Conservation (phyloP, 2,888 invertebrate species). For the Morpho helenor region DNA sequence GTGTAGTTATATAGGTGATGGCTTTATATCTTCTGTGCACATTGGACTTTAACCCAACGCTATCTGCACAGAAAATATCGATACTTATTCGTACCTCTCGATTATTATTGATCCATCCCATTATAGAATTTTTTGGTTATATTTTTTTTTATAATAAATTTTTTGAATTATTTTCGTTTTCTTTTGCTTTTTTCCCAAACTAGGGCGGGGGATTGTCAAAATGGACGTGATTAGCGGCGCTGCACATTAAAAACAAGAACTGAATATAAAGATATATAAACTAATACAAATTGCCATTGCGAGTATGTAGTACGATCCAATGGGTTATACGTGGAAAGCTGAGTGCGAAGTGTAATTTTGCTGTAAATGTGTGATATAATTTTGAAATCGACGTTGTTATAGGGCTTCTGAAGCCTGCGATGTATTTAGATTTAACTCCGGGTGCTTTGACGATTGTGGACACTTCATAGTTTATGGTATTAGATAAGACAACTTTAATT, state of each 20-base stretch:
- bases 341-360: slow-evolving; percentile 68
- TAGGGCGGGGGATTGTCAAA: slow-evolving; percentile 71
- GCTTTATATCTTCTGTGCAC: slow-evolving; percentile 41
- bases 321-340: slow-evolving; percentile 53
- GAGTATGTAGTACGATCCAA: slow-evolving; percentile 45
- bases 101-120: slow-evolving; percentile 39
- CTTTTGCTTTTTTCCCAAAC: slow-evolving; percentile 41
- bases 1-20: slow-evolving; percentile 27
- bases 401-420: slow-evolving; percentile 73
- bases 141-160: slow-evolving; percentile 63
- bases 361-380: slow-evolving; percentile 77
- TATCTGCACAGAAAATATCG: slow-evolving; percentile 42
- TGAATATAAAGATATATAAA: slow-evolving; percentile 46
- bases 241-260: slow-evolving; percentile 65
- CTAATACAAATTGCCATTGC: slow-evolving; percentile 49
- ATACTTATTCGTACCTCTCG: slow-evolving; percentile 28
- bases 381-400: slow-evolving; percentile 68
- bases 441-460: slow-evolving; percentile 79
- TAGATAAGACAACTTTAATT: slow-evolving; percentile 43
- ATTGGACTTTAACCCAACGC: slow-evolving; percentile 15
- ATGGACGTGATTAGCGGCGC: slow-evolving; percentile 70
- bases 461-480: slow-evolving; percentile 73
- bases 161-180: slow-evolving; percentile 48
- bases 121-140: slow-evolving; percentile 47
- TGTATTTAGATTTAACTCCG: slow-evolving; percentile 76